Percentiles rank a stretch among this genome's conserved stretches.
phyloP scores from a whole-genome alignment of 2,113 vertebrate species.

The Ranitomeya variabilis region DNA sequence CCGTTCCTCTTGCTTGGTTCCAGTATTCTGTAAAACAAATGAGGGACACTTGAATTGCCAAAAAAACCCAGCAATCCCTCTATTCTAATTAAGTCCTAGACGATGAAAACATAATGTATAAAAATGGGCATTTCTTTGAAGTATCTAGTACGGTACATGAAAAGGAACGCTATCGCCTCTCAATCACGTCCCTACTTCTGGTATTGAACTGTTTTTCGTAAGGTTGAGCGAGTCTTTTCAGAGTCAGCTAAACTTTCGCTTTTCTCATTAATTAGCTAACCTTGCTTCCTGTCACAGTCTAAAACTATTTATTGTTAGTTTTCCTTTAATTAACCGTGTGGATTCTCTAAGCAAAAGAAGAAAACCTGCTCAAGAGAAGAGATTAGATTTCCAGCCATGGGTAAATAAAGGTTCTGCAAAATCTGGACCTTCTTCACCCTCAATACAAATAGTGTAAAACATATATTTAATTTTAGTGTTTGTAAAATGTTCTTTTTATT shows the following conservation, averaged over 20 bases:
- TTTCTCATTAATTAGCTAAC: constrained; percentile 37
- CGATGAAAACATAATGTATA: neutral
- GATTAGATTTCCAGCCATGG: neutral
- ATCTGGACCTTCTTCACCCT: neutral
- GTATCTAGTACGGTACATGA: neutral
- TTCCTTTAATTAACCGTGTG: constrained; percentile 20
- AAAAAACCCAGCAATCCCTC: neutral
- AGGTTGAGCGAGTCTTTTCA: constrained; percentile 42
- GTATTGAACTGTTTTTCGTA: constrained; percentile 16
- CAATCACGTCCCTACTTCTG: constrained; percentile 9
- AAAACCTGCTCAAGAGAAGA: neutral
- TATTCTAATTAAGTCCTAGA: neutral
- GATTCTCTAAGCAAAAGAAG: neutral
- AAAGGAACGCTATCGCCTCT: neutral
- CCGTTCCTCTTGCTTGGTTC: neutral
- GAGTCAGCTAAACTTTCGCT: constrained; percentile 25
- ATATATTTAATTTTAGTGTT: neutral
- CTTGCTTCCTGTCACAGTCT: constrained; percentile 22
- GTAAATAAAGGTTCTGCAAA: neutral
- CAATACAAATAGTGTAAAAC: neutral
- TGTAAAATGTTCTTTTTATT: neutral
- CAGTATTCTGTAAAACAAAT: neutral
- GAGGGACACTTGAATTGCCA: neutral
- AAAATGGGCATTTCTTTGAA: neutral
- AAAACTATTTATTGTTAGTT: constrained; percentile 34